These are phyloP conservation scores for Phyllopteryx taeniolatus DNA, from an alignment of 2,113 vertebrate species.

Conservation along the genomic window DNA sequence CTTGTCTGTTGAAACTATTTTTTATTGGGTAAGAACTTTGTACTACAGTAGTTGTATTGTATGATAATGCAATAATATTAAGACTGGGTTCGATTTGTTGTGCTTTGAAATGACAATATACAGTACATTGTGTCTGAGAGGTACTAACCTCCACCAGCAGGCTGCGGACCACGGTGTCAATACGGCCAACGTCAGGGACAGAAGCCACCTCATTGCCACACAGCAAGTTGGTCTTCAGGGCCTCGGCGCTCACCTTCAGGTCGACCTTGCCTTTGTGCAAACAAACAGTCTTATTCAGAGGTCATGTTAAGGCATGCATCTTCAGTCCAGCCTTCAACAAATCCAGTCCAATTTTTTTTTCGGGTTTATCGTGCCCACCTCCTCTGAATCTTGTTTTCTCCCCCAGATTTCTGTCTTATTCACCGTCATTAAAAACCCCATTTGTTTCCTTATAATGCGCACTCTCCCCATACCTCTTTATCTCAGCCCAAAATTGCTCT, in stretches of 20 bases:
- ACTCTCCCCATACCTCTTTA: slow-evolving; percentile 25
- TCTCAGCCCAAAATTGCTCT: slow-evolving; percentile 53
- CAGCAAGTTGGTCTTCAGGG: slow-evolving; percentile 35
- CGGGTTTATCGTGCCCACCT: slow-evolving; percentile 17
- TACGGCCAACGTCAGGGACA: slow-evolving; percentile 64
- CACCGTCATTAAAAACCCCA: slow-evolving; percentile 59
- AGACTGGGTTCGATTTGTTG: no score
- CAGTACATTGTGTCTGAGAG: neutral
- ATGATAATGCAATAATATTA: no score
- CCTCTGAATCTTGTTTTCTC: slow-evolving; percentile 30
- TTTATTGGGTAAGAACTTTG: no score
- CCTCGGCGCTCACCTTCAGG: slow-evolving; percentile 75
- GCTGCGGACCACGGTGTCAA: slow-evolving; percentile 71
- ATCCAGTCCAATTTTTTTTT: slow-evolving; percentile 29
- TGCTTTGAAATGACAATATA: neutral
- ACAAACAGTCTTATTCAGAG: slow-evolving; percentile 12
- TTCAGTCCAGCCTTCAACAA: neutral
- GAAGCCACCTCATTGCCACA: slow-evolving; percentile 64
- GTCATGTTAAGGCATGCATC: neutral
- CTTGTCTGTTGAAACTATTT: no score
- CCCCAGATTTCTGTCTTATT: slow-evolving; percentile 30
- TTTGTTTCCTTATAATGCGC: slow-evolving; percentile 52
- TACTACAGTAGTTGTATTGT: no score
- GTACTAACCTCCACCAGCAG: slow-evolving; percentile 79
- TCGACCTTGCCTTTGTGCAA: slow-evolving; percentile 67